Conservation (phyloP, 2,888 invertebrate species). For the Heliothis peltigera region DNA sequence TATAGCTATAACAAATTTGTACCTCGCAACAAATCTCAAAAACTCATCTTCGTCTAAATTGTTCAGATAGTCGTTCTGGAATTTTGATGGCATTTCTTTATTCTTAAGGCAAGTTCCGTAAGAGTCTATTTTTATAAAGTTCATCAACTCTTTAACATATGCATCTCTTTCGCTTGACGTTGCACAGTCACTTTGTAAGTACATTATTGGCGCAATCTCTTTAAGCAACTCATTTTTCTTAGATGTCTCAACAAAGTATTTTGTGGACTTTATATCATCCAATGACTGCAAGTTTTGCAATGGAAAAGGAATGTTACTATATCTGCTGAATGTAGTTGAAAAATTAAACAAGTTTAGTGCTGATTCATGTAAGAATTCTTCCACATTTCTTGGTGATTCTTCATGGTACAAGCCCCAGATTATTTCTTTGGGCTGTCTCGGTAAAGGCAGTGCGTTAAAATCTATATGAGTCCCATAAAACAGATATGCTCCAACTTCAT, state of each 20-base stretch:
- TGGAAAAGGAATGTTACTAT: constrained; percentile 93
- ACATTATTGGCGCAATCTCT: constrained; percentile 92
- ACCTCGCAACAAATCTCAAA: constrained; percentile 91
- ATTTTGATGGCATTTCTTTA: constrained; percentile 92
- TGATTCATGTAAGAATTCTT: constrained; percentile 91
- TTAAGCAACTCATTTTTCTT: constrained; percentile 88
- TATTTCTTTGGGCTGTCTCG: constrained; percentile 85
- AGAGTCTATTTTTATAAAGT: constrained; percentile 93
- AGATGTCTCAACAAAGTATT: constrained; percentile 89
- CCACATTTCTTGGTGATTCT: constrained; percentile 96
- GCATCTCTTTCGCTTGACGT: constrained; percentile 94
- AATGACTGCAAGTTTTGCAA: constrained; percentile 91
- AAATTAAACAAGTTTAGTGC: constrained; percentile 93
- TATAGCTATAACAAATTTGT: constrained; percentile 95
- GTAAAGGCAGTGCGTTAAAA: constrained; percentile 92
- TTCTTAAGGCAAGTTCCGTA: constrained; percentile 95
- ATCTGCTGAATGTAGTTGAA: constrained; percentile 94
- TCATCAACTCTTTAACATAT: constrained; percentile 93
- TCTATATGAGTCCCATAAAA: constrained; percentile 94
- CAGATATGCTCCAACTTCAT: constrained; percentile 89
- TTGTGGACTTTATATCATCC: constrained; percentile 87
- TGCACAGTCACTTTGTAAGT: constrained; percentile 95
- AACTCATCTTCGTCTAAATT: constrained; percentile 91
- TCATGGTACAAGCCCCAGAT: constrained; percentile 95
- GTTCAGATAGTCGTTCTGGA: constrained; percentile 90